Base-by-base conservation (phyloP, 2,113 vertebrate species). In the Macrotus californicus region DNA sequence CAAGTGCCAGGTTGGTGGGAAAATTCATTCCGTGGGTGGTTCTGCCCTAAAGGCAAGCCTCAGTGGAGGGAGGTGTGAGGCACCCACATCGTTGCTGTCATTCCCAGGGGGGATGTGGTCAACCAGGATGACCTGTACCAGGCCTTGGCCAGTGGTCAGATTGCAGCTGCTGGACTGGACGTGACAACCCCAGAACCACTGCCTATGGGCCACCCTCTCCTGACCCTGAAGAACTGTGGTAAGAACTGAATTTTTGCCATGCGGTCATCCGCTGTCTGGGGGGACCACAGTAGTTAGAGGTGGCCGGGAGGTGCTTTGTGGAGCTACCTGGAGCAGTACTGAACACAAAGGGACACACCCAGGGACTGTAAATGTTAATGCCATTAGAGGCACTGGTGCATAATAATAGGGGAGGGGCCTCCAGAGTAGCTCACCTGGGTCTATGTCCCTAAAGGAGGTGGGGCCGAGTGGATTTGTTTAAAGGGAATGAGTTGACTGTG, bases 201-300 rank as follows among this genome's bases (percentile, higher is more conserved):
- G 95, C 99, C 99, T 36, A 98, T 98, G 18, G 94, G 92, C 95
- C 99, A 99, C 95, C 99, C 99, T 0, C 99, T 99, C 24, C 99
- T 99, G 48, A 98, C 98, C 52, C 99, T 99, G 31, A 99, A 99
- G 97, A 99, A 99, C 98, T 99, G 99, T 0, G 99, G 99, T 99
- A 93, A 98, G 99, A 85, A n/a, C 4, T 8, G 0, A 0, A 0
- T n/a, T 87, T 84, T 19, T 61, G 24, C 11, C 15, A 16, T 0
- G 13, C 21, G 34, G 16, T 64, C 11, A 12, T 10, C 36, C 6
- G 26, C 79, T 2, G 26, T 39, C 79, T 0, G 10, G 6, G 1
- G 24, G 50, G 48, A 59, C 61, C 16, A 16, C 1, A 1, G 72
- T 3, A 14, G 41, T 15, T 19, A 41, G 7, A 48, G 29, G 64